phyloP scores from a whole-genome alignment of 2,113 vertebrate genomes.

The Nipponia nippon region DNA sequence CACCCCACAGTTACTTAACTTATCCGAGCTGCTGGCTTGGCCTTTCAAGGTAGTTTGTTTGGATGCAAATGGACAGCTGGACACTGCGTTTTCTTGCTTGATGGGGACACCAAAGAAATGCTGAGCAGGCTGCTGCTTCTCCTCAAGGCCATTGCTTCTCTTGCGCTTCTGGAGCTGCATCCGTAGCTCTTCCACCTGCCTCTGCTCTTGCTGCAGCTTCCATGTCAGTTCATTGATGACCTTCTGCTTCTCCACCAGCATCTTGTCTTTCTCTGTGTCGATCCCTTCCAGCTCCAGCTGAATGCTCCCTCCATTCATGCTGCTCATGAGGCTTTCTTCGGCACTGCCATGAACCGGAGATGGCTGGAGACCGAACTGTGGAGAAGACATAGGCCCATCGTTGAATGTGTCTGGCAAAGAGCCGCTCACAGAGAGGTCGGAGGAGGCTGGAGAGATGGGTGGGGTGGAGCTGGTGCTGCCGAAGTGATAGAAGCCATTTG shows the following conservation, averaged over 20 bases:
- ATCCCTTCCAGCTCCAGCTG: slow-evolving; percentile 77
- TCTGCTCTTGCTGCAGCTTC: slow-evolving; percentile 95
- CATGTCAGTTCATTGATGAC: slow-evolving; percentile 97
- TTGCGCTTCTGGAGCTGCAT: slow-evolving; percentile 94
- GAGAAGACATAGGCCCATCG: slow-evolving; percentile 88
- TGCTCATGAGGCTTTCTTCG: slow-evolving; percentile 81
- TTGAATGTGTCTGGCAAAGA: slow-evolving; percentile 93
- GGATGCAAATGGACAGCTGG: slow-evolving; percentile 88
- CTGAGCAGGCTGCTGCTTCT: slow-evolving; percentile 61
- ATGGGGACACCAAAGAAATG: slow-evolving; percentile 84
- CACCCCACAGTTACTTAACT: slow-evolving; percentile 72
- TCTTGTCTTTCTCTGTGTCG: slow-evolving; percentile 95
- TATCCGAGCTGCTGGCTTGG: slow-evolving; percentile 66
- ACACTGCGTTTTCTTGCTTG: slow-evolving; percentile 86
- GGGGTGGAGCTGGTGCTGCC: slow-evolving; percentile 94
- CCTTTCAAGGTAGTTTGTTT: slow-evolving; percentile 72
- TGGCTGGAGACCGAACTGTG: slow-evolving; percentile 81
- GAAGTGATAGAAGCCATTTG: slow-evolving; percentile 91
- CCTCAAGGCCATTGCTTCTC: slow-evolving; percentile 71
- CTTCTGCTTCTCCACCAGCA: slow-evolving; percentile 98
- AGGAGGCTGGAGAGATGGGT: slow-evolving; percentile 93
- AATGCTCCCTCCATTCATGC: slow-evolving; percentile 68
- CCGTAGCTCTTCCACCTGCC: slow-evolving; percentile 92
- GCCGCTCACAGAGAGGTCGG: slow-evolving; percentile 88
- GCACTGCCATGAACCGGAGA: slow-evolving; percentile 79